Evolutionary conservation across 1,140 invertebrate species (phyloP).

Genomic region (Diorhabda elongata): DNA sequence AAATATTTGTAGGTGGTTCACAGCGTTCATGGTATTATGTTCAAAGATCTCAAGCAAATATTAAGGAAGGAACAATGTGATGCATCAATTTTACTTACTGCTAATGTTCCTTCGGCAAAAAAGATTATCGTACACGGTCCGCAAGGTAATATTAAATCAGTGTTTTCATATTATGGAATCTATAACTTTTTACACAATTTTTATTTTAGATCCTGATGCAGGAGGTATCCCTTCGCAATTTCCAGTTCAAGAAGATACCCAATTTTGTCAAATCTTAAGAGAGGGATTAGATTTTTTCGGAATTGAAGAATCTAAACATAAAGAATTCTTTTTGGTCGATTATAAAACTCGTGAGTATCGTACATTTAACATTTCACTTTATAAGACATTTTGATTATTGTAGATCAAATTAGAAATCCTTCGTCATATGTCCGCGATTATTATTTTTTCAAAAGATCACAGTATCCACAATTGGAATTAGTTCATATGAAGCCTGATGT

Average conservation of each 20-base stretch:
- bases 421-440: slow-evolving; percentile 93
- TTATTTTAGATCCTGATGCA: slow-evolving; percentile 69
- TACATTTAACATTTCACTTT: background rate
- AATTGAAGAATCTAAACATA: slow-evolving; percentile 84
- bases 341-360: slow-evolving; percentile 91
- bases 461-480: slow-evolving; percentile 95
- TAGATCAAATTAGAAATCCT: slow-evolving; percentile 92
- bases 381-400: slow-evolving; percentile 20
- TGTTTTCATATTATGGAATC: background rate
- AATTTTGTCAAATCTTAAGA: slow-evolving; percentile 91
- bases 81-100: slow-evolving; percentile 93
- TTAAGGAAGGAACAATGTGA: slow-evolving; percentile 98
- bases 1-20: slow-evolving; percentile 73
- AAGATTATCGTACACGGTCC: slow-evolving; percentile 98
- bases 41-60: slow-evolving; percentile 99
- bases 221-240: slow-evolving; percentile 97
- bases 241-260: slow-evolving; percentile 97
- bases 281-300: slow-evolving; percentile 98
- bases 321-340: slow-evolving; percentile 93
- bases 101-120: slow-evolving; percentile 98
- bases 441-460: slow-evolving; percentile 98
- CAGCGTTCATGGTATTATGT: slow-evolving; percentile 97
- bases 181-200: background rate
- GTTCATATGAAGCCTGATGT: slow-evolving; percentile 89
- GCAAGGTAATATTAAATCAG: slow-evolving; percentile 49